Evolutionary conservation across 2,888 invertebrate species (phyloP).

Genomic region (Blastobasis lacticolella): DNA sequence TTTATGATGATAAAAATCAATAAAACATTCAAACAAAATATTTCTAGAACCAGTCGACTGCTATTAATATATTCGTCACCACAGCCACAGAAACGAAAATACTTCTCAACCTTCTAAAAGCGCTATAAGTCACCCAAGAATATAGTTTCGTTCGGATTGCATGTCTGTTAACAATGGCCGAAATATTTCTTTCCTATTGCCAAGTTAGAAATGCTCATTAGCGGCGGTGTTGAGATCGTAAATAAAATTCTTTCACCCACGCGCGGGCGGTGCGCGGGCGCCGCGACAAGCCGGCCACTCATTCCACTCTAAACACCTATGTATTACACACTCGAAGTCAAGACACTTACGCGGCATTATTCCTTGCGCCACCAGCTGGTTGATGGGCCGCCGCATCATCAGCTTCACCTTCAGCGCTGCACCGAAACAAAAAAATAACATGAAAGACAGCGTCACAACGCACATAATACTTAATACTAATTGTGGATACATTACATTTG

Average conservation of each 20-base stretch:
- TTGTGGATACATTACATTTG: no score
- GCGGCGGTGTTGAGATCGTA: conserved; percentile 44
- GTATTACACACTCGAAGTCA: no score
- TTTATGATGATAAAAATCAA: no score
- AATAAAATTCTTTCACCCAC: conserved; percentile 58
- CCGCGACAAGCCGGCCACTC: conserved; percentile 10
- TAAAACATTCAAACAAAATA: no score
- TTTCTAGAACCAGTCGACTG: no score
- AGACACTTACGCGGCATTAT: conserved; percentile 97
- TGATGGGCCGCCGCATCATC: conserved; percentile 94
- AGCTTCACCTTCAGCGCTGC: conserved; percentile 97
- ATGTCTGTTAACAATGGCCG: conserved; percentile 3
- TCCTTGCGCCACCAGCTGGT: conserved; percentile 97
- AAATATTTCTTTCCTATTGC: conserved; percentile 23
- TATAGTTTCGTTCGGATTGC: no score
- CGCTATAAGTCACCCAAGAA: no score
- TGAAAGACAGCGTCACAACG: no score
- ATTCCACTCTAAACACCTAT: conserved; percentile 6
- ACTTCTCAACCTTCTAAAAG: background rate
- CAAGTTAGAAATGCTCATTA: conserved; percentile 42
- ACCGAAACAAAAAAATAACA: conserved; percentile 31
- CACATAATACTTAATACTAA: no score
- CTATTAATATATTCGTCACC: background rate
- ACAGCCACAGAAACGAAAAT: background rate
- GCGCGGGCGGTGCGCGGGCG: conserved; percentile 25